Evolutionary conservation across 2,888 invertebrate genomes (phyloP).

Genomic region (Stratiomys singularior): DNA sequence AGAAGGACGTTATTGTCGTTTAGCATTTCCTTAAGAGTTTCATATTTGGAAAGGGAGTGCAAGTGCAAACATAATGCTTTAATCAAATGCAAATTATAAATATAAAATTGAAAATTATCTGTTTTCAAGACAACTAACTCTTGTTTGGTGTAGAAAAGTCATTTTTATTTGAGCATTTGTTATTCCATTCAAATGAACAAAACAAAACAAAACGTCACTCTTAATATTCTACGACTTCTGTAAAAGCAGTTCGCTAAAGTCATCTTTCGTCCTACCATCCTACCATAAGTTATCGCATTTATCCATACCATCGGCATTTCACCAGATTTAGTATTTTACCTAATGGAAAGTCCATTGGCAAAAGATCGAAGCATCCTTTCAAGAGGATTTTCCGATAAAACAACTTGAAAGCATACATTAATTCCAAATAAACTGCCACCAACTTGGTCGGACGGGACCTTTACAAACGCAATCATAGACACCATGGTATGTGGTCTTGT

Average conservation of each 20-base stretch:
- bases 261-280: not conserved
- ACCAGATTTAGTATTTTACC: constrained; percentile 5
- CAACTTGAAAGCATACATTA: constrained; percentile 15
- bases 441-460: not conserved
- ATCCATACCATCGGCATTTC: not conserved
- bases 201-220: not conserved
- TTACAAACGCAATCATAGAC: not conserved
- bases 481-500: not conserved
- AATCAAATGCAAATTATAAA: no score
- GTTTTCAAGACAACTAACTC: no score
- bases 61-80: no score
- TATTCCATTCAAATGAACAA: not conserved
- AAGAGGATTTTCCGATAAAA: constrained; percentile 1
- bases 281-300: not conserved
- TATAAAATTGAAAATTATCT: no score
- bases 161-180: no score
- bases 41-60: no score
- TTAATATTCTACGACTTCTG: not conserved
- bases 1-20: no score
- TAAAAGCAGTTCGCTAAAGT: not conserved
- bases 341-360: constrained; percentile 9
- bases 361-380: not conserved
- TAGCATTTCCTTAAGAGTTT: no score
- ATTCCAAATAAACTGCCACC: not conserved
- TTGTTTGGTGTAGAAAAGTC: no score